Conservation (phyloP, 64 coral and sea anemone genomes). For the Trachythela sp. region DNA sequence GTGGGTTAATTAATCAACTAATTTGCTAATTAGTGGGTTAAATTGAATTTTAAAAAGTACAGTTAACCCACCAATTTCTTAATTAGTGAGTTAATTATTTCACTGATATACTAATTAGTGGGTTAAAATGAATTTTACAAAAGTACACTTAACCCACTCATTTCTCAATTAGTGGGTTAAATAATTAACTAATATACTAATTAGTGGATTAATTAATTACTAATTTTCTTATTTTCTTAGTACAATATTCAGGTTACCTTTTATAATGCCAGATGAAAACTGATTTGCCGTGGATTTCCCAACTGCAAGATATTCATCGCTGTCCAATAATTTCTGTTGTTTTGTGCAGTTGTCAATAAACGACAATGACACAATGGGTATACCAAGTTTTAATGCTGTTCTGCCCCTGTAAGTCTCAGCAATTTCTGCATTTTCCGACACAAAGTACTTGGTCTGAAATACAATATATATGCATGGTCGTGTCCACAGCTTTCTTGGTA, state of each 20-base stretch:
- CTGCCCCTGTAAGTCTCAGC: slow-evolving; percentile 72
- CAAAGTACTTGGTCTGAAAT: slow-evolving; percentile 64
- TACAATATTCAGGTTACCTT: no score
- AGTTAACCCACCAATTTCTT: no score
- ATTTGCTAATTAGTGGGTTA: no score
- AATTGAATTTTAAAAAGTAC: no score
- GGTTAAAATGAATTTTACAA: no score
- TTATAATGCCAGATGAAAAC: neutral
- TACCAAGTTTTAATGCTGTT: slow-evolving; percentile 58
- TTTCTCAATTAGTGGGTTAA: no score
- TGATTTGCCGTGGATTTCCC: slow-evolving; percentile 1
- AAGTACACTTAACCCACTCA: no score
- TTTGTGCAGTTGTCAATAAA: slow-evolving; percentile 61
- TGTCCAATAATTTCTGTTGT: slow-evolving; percentile 40
- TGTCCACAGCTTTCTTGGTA: no score
- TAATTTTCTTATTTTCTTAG: neutral
- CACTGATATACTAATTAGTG: no score
- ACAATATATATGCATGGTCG: no score
- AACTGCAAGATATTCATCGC: slow-evolving; percentile 39
- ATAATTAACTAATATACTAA: neutral
- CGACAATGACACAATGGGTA: slow-evolving; percentile 60
- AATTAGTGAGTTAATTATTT: no score
- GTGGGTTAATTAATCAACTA: no score
- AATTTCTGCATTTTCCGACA: slow-evolving; percentile 56
- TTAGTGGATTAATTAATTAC: neutral